Evolutionary conservation across 2,888 invertebrate genomes (phyloP).

Genomic region (Chrysodeixis includens): DNA sequence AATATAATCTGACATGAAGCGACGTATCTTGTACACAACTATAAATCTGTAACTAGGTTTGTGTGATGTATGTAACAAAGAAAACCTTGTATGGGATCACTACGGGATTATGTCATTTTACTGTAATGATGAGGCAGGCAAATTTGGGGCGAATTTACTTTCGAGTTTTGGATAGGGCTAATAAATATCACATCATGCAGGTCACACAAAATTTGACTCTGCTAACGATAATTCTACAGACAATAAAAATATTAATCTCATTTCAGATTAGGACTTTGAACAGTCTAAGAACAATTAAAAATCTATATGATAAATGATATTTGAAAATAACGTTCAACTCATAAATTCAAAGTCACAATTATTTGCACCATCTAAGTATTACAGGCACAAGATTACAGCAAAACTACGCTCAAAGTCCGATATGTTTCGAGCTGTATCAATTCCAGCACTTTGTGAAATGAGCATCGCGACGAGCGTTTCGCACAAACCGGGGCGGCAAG

Average conservation of each 20-base stretch:
- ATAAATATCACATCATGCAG: constrained; percentile 42
- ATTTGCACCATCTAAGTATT: not conserved
- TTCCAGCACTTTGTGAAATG: constrained; percentile 57
- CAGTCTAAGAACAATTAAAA: too few relatives aligned
- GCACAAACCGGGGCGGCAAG: constrained; percentile 68
- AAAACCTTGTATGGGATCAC: not conserved
- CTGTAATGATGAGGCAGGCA: not conserved
- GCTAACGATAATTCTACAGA: constrained; percentile 11
- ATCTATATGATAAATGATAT: too few relatives aligned
- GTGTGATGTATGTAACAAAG: constrained; percentile 57
- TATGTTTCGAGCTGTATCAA: constrained; percentile 48
- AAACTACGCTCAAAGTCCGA: constrained; percentile 33
- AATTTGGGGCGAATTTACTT: too few relatives aligned
- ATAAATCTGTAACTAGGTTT: constrained; percentile 52
- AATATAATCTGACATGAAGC: constrained; percentile 60
- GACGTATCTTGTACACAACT: constrained; percentile 51
- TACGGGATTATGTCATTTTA: not conserved
- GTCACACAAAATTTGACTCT: constrained; percentile 37
- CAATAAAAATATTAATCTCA: too few relatives aligned
- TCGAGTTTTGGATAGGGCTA: not conserved
- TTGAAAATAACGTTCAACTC: not conserved
- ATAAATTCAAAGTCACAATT: not conserved
- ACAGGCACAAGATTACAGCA: constrained; percentile 18
- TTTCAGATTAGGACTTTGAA: too few relatives aligned
- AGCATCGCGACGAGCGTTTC: constrained; percentile 55